Percentiles rank a stretch among this genome's conserved stretches.
Conservation (phyloP, 2,888 invertebrate genomes). For the Meloe dianella region DNA sequence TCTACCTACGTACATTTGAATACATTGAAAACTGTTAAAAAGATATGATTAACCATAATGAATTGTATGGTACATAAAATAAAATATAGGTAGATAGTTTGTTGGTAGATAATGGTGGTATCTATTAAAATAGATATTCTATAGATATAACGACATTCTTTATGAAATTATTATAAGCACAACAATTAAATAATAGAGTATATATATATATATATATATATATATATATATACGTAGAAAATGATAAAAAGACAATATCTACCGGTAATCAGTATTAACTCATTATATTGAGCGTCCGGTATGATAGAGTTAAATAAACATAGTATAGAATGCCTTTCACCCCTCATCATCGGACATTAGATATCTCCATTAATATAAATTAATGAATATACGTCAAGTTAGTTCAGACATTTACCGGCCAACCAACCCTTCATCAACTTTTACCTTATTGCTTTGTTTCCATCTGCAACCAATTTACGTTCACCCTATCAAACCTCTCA, state of each 20-base stretch:
- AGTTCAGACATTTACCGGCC: constrained; percentile 40
- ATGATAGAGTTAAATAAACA: constrained; percentile 52
- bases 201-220: not conserved
- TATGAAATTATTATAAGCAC: too few relatives aligned
- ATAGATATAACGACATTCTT: too few relatives aligned
- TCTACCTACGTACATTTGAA: constrained; percentile 29
- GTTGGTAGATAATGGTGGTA: too few relatives aligned
- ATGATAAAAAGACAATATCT: constrained; percentile 38
- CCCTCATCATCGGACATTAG: constrained; percentile 53
- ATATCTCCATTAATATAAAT: constrained; percentile 57
- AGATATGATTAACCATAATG: constrained; percentile 30
- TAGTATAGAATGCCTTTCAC: constrained; percentile 44
- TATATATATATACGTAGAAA: not conserved
- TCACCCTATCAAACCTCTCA: not conserved
- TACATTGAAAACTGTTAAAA: constrained; percentile 34
- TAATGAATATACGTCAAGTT: constrained; percentile 49
- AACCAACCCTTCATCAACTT: constrained; percentile 41
- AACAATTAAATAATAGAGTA: too few relatives aligned
- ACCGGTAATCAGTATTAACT: constrained; percentile 53
- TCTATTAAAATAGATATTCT: too few relatives aligned
- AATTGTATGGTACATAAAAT: too few relatives aligned
- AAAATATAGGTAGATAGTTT: too few relatives aligned
- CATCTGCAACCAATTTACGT: constrained; percentile 40
- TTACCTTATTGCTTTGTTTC: constrained; percentile 49
- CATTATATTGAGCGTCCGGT: constrained; percentile 55